phyloP scores from a whole-genome alignment of 2,888 invertebrate genomes.

The Hetaerina titia region DNA sequence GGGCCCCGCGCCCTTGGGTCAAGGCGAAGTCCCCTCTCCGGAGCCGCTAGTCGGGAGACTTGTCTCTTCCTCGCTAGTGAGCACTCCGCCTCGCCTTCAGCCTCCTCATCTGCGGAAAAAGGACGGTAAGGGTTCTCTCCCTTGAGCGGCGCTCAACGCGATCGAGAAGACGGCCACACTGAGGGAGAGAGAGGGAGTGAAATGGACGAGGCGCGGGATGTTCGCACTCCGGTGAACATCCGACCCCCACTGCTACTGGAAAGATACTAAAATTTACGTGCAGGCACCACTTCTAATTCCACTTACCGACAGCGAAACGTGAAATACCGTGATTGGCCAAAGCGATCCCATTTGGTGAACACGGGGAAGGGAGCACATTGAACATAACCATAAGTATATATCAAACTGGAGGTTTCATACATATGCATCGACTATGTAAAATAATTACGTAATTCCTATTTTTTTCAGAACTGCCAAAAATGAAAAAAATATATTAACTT shows the following conservation, averaged over 20 bases:
- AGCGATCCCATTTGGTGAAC: no score
- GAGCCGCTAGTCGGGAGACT: background rate
- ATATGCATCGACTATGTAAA: no score
- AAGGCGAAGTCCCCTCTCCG: background rate
- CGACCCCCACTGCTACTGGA: background rate
- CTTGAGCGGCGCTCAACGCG: background rate
- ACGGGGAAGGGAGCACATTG: no score
- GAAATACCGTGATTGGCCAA: no score
- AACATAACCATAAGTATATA: no score
- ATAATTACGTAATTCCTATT: no score
- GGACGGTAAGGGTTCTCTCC: background rate
- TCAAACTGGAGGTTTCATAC: no score
- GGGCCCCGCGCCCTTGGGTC: conserved; percentile 42
- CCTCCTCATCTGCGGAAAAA: conserved; percentile 24
- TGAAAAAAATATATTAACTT: no score
- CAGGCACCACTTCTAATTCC: no score
- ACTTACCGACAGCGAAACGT: no score
- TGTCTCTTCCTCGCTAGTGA: conserved; percentile 16
- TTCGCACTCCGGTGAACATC: background rate
- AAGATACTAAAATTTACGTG: background rate
- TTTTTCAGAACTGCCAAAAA: no score
- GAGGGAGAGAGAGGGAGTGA: background rate
- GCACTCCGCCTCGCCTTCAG: background rate
- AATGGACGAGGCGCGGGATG: background rate
- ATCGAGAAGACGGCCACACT: background rate